Conservation (phyloP, 2,888 invertebrate genomes). For the Scrobipalpa costella region DNA sequence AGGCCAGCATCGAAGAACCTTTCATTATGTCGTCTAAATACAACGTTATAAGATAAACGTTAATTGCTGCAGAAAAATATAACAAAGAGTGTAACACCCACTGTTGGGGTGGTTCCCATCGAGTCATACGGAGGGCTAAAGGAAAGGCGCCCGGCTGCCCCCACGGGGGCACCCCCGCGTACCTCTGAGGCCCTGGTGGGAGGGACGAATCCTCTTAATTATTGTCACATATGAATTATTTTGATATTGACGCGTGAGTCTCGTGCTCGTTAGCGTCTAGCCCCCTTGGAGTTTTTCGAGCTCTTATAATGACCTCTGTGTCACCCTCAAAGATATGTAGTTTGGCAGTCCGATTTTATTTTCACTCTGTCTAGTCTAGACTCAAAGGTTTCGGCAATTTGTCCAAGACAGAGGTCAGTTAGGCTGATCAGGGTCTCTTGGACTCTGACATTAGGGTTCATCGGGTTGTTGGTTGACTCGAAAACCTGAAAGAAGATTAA, state of each 20-base stretch:
- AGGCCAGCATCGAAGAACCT: too few species aligned
- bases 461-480: too few species aligned
- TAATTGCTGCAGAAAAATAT: constrained; percentile 26
- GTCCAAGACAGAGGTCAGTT: neutral
- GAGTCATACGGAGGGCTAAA: constrained; percentile 45
- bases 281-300: constrained; percentile 16
- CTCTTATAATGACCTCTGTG: neutral
- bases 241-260: constrained; percentile 66
- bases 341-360: neutral
- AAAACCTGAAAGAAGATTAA: too few species aligned
- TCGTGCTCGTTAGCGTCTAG: constrained; percentile 38
- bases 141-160: constrained; percentile 40
- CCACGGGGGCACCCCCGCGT: constrained; percentile 38
- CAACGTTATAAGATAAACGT: constrained; percentile 22
- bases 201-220: constrained; percentile 65
- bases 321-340: neutral
- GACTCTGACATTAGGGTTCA: too few species aligned
- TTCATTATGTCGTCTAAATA: neutral
- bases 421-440: too few species aligned
- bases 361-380: neutral
- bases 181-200: constrained; percentile 50
- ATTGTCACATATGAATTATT: constrained; percentile 78
- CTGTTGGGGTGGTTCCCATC: constrained; percentile 25
- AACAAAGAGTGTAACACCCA: constrained; percentile 24
- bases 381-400: neutral